Evolutionary conservation across 2,113 vertebrate species (phyloP), one percentile per base, ranked within the genome.

Genomic region (Nanorana parkeri): DNA sequence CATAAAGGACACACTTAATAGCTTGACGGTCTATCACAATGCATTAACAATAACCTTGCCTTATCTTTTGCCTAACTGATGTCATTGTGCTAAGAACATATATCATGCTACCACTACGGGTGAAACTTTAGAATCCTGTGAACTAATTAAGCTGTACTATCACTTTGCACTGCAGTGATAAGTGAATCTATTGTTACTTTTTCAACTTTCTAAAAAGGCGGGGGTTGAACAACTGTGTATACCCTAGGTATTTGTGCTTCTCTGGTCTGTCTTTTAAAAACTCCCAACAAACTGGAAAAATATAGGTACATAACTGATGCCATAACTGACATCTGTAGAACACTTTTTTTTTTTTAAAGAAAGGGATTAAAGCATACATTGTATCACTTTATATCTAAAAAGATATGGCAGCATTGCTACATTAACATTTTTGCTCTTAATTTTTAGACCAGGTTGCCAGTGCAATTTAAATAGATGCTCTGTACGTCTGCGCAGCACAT

Each of bases 1-100:
- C 73, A 89, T 74, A 91, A 89, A 91, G 83, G 80, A 74, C 81
- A 89, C 55, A 83, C 65, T 77, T 86, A 90, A 83, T 52, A 83
- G 56, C 80, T 76, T 15, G 3, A 7, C 28, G 21, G 26, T 77
- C 32, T 21, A 51, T 61, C 20, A 32, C 85, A 76, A 87, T 10
- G 26, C 10, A 77, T 41, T 78, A 85, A 77, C 68, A 80, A 78
- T 78, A 85, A 80, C 84, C 84, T 79, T 84, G 77, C 74, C 0
- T n/a, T 1, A 83, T 51, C 81, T 24, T 20, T 24, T 56, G 47
- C 23, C 28, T 29, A 2, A 20, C 24, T 16, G 61, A 68, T 23
- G 26, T 66, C 26, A 78, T 13, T 5, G 51, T 55, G 26, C 64
- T 36, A 65, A 2, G 47, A 77, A 29, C 26, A 75, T 41, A 75